These are phyloP conservation scores for Talpa occidentalis DNA, from an alignment of 2,113 vertebrate genomes.

Conservation along the genomic window DNA sequence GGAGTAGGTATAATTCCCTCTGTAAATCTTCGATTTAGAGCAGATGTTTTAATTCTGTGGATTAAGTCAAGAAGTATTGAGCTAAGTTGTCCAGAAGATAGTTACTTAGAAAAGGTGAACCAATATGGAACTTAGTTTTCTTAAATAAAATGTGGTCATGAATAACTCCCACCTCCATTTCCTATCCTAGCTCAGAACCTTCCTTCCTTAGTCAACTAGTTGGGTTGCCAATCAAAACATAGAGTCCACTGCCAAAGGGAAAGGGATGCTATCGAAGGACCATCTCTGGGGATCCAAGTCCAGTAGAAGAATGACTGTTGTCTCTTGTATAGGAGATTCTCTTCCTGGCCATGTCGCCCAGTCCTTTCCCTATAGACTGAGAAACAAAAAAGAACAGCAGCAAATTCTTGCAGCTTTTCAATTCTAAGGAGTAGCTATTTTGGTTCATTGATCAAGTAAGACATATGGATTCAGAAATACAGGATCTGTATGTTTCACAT, in stretches of 20 bases:
- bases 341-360: neutral
- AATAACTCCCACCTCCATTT: neutral
- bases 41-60: slow-evolving; percentile 80
- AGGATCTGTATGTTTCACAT: slow-evolving; percentile 58
- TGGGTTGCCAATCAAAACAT: neutral
- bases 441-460: slow-evolving; percentile 73
- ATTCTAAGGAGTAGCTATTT: slow-evolving; percentile 70
- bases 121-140: neutral
- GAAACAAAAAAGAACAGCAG: slow-evolving; percentile 72
- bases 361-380: neutral
- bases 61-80: slow-evolving; percentile 72
- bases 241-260: neutral
- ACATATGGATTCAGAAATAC: slow-evolving; percentile 74
- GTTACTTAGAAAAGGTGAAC: slow-evolving; percentile 53
- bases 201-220: neutral
- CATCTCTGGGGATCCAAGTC: neutral
- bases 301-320: neutral
- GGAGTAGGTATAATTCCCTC: slow-evolving; percentile 81
- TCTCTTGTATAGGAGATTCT: neutral
- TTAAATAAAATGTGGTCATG: neutral
- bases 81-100: slow-evolving; percentile 65
- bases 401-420: slow-evolving; percentile 57
- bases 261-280: neutral
- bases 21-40: slow-evolving; percentile 72
- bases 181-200: neutral